Base-by-base conservation (phyloP, 2,888 invertebrate species). In the Drosophila phalerata region DNA sequence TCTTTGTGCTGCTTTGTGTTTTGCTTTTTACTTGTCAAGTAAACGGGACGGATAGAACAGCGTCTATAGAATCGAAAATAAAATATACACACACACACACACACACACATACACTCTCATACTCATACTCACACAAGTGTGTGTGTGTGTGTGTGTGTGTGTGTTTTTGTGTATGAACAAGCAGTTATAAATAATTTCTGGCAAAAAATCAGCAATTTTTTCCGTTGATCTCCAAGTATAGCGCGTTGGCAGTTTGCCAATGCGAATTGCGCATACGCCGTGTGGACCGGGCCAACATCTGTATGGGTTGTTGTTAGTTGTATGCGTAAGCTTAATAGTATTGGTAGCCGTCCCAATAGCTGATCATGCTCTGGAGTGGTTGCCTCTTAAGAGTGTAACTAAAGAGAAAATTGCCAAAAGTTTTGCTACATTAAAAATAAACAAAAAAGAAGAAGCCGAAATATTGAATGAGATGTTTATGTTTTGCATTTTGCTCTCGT, bases 181-280 rank as follows among this genome's bases (percentile, higher is more conserved):
- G 79, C 79, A 79, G 90, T 91, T 92, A 92, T 91, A 92, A 92
- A 92, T 92, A 92, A 92, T 90, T 89, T 92, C 91, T 92, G 91
- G 92, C 91, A 91, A 92, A 91, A 92, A 92, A 85, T 91, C 91
- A 91, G 90, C 88, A 87, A 89, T 89, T 90, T 92, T 91, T 91
- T 81, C 91, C 91, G 92, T 91, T 92, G 93, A 96, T 96, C 95
- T 95, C 96, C 96, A 96, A 96, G 96, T 96, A 96, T 96, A 96
- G 96, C 94, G 95, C 94, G 95, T 96, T 96, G 96, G 96, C 95
- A 92, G 76, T 84, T 72, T 93, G 96, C 96, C 96, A 96, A 94
- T 37, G 61, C 81, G 78, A 81, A 85, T 80, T 83, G 90, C 88
- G 90, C 88, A 80, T 81, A 87, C 93, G 93, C 93, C 91, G 92